Percentiles rank a stretch among this genome's conserved stretches.
Conservation (phyloP, 1,140 invertebrate genomes). For the Phymastichus coffea region DNA sequence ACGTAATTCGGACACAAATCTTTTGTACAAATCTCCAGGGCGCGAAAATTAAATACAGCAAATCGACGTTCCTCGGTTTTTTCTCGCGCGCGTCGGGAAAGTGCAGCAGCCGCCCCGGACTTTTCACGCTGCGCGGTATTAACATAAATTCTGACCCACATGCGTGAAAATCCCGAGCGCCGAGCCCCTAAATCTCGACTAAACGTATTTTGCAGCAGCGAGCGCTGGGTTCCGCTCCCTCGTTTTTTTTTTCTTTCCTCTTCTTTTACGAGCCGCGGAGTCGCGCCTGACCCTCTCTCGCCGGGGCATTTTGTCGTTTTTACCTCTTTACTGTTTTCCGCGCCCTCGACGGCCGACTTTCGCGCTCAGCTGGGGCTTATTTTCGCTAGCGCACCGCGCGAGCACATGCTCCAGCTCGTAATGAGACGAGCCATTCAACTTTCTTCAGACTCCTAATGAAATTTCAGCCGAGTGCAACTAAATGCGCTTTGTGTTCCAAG, state of each 20-base stretch:
- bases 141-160: constrained; percentile 35
- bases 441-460: not conserved
- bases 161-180: constrained; percentile 30
- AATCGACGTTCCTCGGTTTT: too few relatives aligned
- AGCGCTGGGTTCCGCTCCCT: not conserved
- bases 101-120: too few relatives aligned
- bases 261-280: too few relatives aligned
- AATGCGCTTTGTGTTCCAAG: too few relatives aligned
- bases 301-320: not conserved
- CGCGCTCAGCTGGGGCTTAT: not conserved
- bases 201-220: not conserved
- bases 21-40: too few relatives aligned
- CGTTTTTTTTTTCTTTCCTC: not conserved
- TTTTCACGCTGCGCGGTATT: too few relatives aligned
- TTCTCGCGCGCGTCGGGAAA: too few relatives aligned
- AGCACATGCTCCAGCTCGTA: not conserved
- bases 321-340: not conserved
- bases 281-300: not conserved
- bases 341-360: too few relatives aligned
- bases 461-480: too few relatives aligned
- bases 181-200: not conserved
- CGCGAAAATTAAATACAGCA: too few relatives aligned
- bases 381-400: not conserved
- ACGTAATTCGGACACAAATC: too few relatives aligned
- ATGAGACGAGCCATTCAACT: not conserved